phyloP scores from a whole-genome alignment of 2,888 invertebrate genomes.

The Agrotis segetum region DNA sequence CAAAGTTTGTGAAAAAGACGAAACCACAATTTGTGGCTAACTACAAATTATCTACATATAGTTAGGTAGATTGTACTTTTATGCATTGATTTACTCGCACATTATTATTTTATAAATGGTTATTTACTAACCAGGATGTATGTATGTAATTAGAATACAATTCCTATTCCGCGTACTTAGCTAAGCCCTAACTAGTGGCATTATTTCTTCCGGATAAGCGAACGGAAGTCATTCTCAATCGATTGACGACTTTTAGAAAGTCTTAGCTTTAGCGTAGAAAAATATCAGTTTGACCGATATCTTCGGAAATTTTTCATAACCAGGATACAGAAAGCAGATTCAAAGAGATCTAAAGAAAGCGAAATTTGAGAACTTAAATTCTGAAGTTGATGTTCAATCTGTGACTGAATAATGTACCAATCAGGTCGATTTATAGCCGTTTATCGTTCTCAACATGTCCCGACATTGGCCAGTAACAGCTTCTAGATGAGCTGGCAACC shows the following conservation, averaged over 20 bases:
- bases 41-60: constrained; percentile 5
- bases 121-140: neutral
- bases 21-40: constrained; percentile 6
- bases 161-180: neutral
- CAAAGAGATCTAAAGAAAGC: neutral
- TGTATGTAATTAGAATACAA: constrained; percentile 8
- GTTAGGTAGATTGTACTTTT: neutral
- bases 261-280: neutral
- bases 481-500: constrained; percentile 2
- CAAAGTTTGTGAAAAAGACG: neutral
- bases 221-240: constrained; percentile 7
- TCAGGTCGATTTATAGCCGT: constrained; percentile 2
- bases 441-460: constrained; percentile 2
- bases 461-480: neutral
- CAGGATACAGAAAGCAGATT: neutral
- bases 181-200: neutral
- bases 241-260: neutral
- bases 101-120: neutral
- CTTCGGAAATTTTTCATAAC: neutral
- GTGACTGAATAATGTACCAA: neutral
- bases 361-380: neutral
- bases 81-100: neutral
- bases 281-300: neutral
- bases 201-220: constrained; percentile 4
- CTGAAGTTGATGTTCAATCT: neutral